Evolutionary conservation across 2,113 vertebrate genomes (phyloP), one percentile per base, ranked within the genome.

Genomic region (Phocoena phocoena): DNA sequence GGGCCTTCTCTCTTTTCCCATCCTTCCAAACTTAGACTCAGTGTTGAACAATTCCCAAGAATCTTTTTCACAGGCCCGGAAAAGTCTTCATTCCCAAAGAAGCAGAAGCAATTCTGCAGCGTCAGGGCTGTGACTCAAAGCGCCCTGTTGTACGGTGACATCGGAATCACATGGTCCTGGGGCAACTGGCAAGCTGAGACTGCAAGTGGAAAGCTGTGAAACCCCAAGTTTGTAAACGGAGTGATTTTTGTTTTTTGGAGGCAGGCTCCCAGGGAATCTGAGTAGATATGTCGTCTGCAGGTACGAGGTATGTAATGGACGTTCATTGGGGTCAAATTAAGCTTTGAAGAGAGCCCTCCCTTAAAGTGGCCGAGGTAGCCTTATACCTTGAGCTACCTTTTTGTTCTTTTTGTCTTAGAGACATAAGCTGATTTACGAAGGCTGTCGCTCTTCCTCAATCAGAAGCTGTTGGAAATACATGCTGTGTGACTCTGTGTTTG

Each of bases 371-470:
- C 0, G 33, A 1, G 17, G 50, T 83, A 95, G 71, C 84, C 89
- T 41, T 73, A 83, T 3, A 50, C 93, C 95, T 93, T 60, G 65
- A 82, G 23, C 88, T 82, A 84, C 55, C 12, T 77, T 93, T 91
- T 79, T 92, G 88, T 92, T 81, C 50, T 84, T 53, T 76, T 14
- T 2, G 3, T 23, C 26, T 86, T 33, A 0, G 58, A 97, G 58
- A 90, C 50, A 18, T 25, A 67, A 58, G 88, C 41, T 95, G 96
- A 97, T 98, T 96, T 97, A 97, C 11, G 47, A 97, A 93, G 60
- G 96, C 74, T 88, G 86, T 77, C 62, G 91, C 90, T 83, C n/a
- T 96, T 86, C 90, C 88, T 36, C 73, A 62, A 33, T 8, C 94
- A 81, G 95, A 21, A 95, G 76, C 87, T 92, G 83, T 41, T 47